Base-by-base conservation (phyloP, 92 coral and sea anemone genomes). In the Nematostella vectensis region DNA sequence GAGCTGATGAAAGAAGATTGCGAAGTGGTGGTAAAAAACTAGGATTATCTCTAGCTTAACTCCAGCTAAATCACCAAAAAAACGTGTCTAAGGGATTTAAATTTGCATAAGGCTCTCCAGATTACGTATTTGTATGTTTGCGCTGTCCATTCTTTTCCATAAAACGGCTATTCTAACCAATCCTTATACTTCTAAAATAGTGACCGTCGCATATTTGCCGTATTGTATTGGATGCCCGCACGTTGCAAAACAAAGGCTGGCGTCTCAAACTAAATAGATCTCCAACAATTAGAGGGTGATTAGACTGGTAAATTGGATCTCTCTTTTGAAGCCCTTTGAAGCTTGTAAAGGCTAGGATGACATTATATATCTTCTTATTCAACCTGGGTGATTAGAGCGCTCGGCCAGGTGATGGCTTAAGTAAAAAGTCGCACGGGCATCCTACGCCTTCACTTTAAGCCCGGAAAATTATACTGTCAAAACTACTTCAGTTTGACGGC, bases 271-370 rank as follows among this genome's bases (percentile, higher is more conserved):
- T 68, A 63, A 85, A 80, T 61, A 85, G 80, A 59, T 64, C 71
- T 64, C 63, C 60, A 61, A 63, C 78, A 83, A 73, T 83, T 78
- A 83, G 77, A 67, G 58, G 71, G 91, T 72, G 80, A 83, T 83
- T 83, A 83, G 69, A 78, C 76, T 57, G 67, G 68, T 61, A 69
- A 72, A 78, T 83, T 83, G 77, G 69, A 78, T 71, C 71, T 83
- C 73, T 59, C 78, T 72, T 68, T 77, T 83, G 81, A 83, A 72
- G 91, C 56, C 78, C 76, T 83, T 83, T 68, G 67, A 72, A 63
- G 59, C 70, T 70, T 72, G 83, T 78, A 65, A 73, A 68, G 55
- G 39, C 57, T 69, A 56, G 50, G 76, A 57, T 59, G 81, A 71
- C 72, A 72, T 63, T 56, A 60, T 62, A 69, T 60, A 45, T 44